Evolutionary conservation across 2,888 invertebrate species (phyloP).

Genomic region (Limnephilus marmoratus): DNA sequence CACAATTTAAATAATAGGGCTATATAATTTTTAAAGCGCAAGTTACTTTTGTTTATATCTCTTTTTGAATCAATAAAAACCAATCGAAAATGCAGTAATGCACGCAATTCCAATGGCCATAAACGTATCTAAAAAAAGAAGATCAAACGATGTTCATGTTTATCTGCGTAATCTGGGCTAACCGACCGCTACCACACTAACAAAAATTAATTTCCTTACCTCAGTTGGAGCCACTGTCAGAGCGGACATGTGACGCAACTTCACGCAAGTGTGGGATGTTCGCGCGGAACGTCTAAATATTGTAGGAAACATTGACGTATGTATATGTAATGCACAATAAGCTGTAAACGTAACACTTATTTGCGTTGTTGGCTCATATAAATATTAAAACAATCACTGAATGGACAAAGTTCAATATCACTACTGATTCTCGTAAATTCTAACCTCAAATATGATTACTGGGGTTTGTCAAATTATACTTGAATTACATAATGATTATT

Average conservation of each 20-base stretch:
- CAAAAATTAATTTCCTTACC: conserved; percentile 46
- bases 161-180: background rate
- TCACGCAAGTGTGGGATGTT: conserved; percentile 11
- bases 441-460: conserved; percentile 28
- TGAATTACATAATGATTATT: background rate
- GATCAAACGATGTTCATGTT: background rate
- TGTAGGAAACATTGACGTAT: conserved; percentile 31
- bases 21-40: no score
- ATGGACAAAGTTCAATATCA: conserved; percentile 50
- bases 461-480: background rate
- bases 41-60: background rate
- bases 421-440: conserved; percentile 13
- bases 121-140: background rate
- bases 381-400: conserved; percentile 9
- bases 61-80: background rate
- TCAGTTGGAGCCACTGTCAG: conserved; percentile 42
- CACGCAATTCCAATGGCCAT: background rate
- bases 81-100: no score
- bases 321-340: background rate
- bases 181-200: background rate
- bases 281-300: conserved; percentile 40
- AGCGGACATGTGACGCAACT: conserved; percentile 49
- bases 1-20: no score
- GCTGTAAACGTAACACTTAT: background rate
- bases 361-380: background rate